Evolutionary conservation across 2,888 invertebrate species (phyloP).

Genomic region (Caenorhabditis sinica): DNA sequence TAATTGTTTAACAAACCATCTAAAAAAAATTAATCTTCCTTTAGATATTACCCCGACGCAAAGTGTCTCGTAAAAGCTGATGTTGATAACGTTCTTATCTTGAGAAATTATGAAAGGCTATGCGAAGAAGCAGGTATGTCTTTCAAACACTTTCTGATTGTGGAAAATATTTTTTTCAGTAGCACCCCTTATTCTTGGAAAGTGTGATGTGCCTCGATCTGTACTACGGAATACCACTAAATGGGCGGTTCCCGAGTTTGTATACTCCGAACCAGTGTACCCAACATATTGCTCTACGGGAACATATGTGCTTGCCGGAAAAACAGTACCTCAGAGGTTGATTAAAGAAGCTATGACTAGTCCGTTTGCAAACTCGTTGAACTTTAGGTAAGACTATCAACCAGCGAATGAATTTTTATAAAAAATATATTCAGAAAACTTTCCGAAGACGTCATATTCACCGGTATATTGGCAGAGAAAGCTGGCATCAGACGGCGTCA

Average conservation of each 20-base stretch:
- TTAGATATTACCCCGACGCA: conserved; percentile 55
- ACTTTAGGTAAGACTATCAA: conserved; percentile 64
- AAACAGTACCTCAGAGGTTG: conserved; percentile 59
- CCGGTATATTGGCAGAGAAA: conserved; percentile 69
- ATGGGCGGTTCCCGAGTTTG: conserved; percentile 69
- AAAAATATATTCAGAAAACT: conserved; percentile 57
- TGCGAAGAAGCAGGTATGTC: conserved; percentile 70
- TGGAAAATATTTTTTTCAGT: conserved; percentile 43
- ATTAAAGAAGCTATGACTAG: conserved; percentile 59
- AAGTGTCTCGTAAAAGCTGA: conserved; percentile 73
- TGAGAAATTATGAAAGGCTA: conserved; percentile 66
- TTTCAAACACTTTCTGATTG: not conserved
- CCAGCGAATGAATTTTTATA: not conserved
- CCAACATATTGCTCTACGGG: conserved; percentile 72
- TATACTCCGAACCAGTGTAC: conserved; percentile 58
- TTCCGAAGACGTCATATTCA: conserved; percentile 74
- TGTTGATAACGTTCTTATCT: conserved; percentile 70
- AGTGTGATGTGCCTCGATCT: conserved; percentile 65
- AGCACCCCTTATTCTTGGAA: conserved; percentile 68
- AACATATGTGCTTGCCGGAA: conserved; percentile 68
- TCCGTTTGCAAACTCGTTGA: conserved; percentile 63
- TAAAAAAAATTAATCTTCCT: conserved; percentile 22
- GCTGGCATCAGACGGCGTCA: conserved; percentile 64
- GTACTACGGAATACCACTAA: conserved; percentile 68
- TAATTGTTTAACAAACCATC: not conserved